phyloP scores from a whole-genome alignment of 1,140 invertebrate genomes.

The Drosophila sucinea region DNA sequence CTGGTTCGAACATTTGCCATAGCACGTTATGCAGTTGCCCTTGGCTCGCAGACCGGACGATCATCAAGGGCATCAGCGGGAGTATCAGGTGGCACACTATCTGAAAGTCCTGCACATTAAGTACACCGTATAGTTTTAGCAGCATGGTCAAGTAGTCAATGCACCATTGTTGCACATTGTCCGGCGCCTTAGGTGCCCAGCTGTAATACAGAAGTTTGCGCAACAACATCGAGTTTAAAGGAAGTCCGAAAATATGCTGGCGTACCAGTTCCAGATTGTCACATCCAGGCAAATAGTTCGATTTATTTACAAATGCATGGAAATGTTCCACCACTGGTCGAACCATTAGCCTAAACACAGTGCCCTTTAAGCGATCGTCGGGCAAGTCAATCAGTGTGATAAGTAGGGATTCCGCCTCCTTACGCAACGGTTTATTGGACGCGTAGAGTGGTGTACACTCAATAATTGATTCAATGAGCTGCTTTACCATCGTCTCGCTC shows the following conservation, averaged over 20 bases:
- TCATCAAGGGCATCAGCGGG: conserved; percentile 59
- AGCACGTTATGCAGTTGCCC: conserved; percentile 34
- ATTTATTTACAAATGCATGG: conserved; percentile 55
- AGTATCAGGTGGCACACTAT: conserved; percentile 32
- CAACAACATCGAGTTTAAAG: conserved; percentile 52
- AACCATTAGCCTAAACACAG: conserved; percentile 34
- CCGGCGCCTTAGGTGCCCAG: conserved; percentile 8
- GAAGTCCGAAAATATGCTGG: conserved; percentile 63
- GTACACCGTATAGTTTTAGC: conserved; percentile 38
- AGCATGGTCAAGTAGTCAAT: conserved; percentile 48
- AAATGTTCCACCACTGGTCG: conserved; percentile 50
- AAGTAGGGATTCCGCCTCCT: conserved; percentile 50
- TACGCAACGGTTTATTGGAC: conserved; percentile 20
- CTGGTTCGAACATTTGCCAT: conserved; percentile 56
- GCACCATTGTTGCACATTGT: conserved; percentile 39
- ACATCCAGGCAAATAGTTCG: conserved; percentile 49
- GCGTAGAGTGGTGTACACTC: conserved; percentile 46
- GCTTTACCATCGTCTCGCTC: conserved; percentile 44
- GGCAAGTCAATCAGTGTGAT: conserved; percentile 44
- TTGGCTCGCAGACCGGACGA: conserved; percentile 37
- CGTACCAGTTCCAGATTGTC: conserved; percentile 42
- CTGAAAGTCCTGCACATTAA: conserved; percentile 24
- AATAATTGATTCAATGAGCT: conserved; percentile 50
- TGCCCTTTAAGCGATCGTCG: conserved; percentile 26
- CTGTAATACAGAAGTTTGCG: conserved; percentile 45